Evolutionary conservation across 2,797 vertebrate species (phyloP).

Genomic region (Chelidonichthys spinosus): DNA sequence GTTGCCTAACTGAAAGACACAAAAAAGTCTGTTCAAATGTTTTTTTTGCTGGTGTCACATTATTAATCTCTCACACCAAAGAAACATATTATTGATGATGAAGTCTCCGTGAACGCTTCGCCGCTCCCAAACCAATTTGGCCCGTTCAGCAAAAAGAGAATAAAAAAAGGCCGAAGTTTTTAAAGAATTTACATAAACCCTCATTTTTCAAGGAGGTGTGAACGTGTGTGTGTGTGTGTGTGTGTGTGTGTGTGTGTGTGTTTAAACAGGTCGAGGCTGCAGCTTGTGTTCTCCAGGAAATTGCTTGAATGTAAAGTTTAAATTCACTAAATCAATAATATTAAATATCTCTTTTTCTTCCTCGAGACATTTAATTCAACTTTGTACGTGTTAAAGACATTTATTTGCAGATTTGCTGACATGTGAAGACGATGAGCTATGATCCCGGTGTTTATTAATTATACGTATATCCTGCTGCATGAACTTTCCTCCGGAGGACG

Average conservation of each 20-base stretch:
- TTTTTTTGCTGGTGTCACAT: too few species aligned
- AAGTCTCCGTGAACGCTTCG: slow-evolving; percentile 39
- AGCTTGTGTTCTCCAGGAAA: not conserved
- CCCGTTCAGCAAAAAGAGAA: slow-evolving; percentile 51
- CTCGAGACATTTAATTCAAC: not conserved
- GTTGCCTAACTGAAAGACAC: not conserved
- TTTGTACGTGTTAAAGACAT: not conserved
- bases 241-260: slow-evolving; percentile 25
- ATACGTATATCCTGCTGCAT: too few species aligned
- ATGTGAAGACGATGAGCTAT: not conserved
- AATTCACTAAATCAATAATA: not conserved
- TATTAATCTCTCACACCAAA: slow-evolving; percentile 48
- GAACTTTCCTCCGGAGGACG: slow-evolving; percentile 27
- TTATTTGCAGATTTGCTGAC: not conserved
- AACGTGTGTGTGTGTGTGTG: slow-evolving; percentile 16
- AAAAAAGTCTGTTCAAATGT: not conserved
- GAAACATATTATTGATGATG: slow-evolving; percentile 67
- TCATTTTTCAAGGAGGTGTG: slow-evolving; percentile 33
- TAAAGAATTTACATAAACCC: slow-evolving; percentile 63
- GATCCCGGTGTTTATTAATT: too few species aligned
- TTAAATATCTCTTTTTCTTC: not conserved
- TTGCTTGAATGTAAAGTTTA: not conserved
- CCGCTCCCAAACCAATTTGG: slow-evolving; percentile 45
- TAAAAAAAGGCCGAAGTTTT: slow-evolving; percentile 47
- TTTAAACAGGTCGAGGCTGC: slow-evolving; percentile 6